Evolutionary conservation across 2,888 invertebrate species (phyloP).

Genomic region (Gastrophysa polygoni): DNA sequence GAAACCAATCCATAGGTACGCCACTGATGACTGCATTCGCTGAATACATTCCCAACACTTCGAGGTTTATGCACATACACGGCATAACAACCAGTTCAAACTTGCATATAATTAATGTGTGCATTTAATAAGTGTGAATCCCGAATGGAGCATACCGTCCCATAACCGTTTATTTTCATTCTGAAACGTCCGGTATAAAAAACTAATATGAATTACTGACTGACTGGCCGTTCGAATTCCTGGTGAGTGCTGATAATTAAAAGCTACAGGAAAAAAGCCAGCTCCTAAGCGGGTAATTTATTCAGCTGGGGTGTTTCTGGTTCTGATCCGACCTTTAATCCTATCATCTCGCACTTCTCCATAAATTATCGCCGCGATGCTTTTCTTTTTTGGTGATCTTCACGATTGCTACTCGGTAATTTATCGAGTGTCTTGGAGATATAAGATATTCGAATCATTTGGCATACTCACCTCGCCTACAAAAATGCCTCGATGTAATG

Average conservation of each 20-base stretch:
- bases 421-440: not conserved
- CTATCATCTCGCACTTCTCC: conserved; percentile 17
- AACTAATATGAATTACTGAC: conserved; percentile 24
- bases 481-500: not conserved
- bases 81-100: conserved; percentile 32
- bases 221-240: conserved; percentile 21
- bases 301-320: conserved; percentile 15
- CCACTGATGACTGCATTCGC: not conserved
- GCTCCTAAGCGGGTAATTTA: conserved; percentile 22
- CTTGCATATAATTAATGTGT: conserved; percentile 38
- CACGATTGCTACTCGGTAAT: not conserved
- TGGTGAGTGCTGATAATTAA: conserved; percentile 29
- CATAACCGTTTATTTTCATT: conserved; percentile 20
- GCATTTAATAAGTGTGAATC: conserved; percentile 38
- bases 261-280: conserved; percentile 23
- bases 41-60: conserved; percentile 5
- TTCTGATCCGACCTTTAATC: conserved; percentile 21
- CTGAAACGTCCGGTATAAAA: conserved; percentile 22
- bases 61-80: conserved; percentile 3
- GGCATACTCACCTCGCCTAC: not conserved
- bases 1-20: too few relatives aligned
- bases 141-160: conserved; percentile 6
- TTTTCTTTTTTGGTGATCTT: not conserved
- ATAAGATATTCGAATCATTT: not conserved
- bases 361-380: conserved; percentile 7